Percentiles rank a stretch among this genome's conserved stretches.
Conservation (phyloP, 2,797 vertebrate species). For the Acipenser ruthenus region DNA sequence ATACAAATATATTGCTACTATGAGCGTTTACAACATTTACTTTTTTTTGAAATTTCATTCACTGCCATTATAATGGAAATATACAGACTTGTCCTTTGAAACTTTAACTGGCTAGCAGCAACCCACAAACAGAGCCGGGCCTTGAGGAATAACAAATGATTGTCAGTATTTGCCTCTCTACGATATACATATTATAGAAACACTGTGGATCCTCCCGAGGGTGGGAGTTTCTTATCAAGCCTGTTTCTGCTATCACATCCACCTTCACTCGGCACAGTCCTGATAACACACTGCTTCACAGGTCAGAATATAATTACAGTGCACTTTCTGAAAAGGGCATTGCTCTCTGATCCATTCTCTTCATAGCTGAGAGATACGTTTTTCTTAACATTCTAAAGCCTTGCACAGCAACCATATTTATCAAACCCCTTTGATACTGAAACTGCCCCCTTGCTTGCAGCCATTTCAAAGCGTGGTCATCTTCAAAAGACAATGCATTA, state of each 20-base stretch:
- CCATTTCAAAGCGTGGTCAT: too few species aligned
- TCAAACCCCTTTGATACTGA: too few species aligned
- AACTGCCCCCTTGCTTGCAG: too few species aligned
- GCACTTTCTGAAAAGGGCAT: slow-evolving; percentile 17
- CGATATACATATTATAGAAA: slow-evolving; percentile 7
- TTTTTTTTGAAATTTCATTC: neutral
- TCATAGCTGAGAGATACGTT: slow-evolving; percentile 1
- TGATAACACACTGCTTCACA: neutral
- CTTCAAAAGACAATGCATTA: too few species aligned
- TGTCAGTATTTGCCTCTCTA: neutral
- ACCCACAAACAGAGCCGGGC: slow-evolving; percentile 4
- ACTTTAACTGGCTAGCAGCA: neutral
- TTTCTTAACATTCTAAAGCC: neutral
- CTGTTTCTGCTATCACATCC: slow-evolving; percentile 4
- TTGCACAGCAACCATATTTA: too few species aligned
- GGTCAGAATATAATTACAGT: slow-evolving; percentile 19
- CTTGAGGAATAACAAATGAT: slow-evolving; percentile 3
- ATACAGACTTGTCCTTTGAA: neutral
- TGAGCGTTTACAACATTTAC: too few species aligned
- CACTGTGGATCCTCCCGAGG: slow-evolving; percentile 1
- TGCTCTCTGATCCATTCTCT: slow-evolving; percentile 3
- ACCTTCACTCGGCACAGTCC: neutral
- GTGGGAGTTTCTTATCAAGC: neutral
- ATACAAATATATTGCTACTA: too few species aligned
- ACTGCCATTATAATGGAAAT: slow-evolving; percentile 2